phyloP scores from a whole-genome alignment of 1,140 invertebrate species.

The Brachionus rotundiformis region DNA sequence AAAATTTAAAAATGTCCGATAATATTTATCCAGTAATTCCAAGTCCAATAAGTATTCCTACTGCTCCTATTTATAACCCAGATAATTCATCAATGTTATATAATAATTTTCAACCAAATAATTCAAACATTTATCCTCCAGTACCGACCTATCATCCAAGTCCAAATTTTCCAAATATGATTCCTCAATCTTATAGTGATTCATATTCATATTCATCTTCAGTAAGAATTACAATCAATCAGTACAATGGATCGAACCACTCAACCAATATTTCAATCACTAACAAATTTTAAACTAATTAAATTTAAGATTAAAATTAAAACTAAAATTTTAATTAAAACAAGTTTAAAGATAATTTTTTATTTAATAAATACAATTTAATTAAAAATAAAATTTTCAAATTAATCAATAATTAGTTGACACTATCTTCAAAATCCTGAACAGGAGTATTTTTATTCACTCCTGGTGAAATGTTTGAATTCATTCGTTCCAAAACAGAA shows the following conservation, averaged over 20 bases:
- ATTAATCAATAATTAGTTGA: neutral
- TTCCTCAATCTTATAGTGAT: neutral
- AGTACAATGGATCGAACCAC: neutral
- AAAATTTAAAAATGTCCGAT: neutral
- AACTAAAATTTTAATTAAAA: too few species aligned
- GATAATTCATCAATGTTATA: neutral
- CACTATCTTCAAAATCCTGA: constrained; percentile 11
- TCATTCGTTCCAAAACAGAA: constrained; percentile 7
- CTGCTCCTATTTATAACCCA: neutral
- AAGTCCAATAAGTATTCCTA: neutral
- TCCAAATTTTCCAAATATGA: neutral
- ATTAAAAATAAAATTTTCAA: neutral
- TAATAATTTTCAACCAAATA: neutral
- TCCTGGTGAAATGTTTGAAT: neutral
- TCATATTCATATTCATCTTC: neutral
- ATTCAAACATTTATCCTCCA: neutral
- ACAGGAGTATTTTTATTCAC: constrained; percentile 40
- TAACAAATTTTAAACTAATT: too few species aligned
- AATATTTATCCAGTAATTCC: neutral
- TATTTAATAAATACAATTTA: neutral
- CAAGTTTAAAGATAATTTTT: neutral
- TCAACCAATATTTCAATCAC: neutral
- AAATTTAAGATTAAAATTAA: too few species aligned
- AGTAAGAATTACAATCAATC: neutral
- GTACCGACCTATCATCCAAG: neutral